phyloP scores from a whole-genome alignment of 2,113 vertebrate genomes.

The Psephotus haematonotus region DNA sequence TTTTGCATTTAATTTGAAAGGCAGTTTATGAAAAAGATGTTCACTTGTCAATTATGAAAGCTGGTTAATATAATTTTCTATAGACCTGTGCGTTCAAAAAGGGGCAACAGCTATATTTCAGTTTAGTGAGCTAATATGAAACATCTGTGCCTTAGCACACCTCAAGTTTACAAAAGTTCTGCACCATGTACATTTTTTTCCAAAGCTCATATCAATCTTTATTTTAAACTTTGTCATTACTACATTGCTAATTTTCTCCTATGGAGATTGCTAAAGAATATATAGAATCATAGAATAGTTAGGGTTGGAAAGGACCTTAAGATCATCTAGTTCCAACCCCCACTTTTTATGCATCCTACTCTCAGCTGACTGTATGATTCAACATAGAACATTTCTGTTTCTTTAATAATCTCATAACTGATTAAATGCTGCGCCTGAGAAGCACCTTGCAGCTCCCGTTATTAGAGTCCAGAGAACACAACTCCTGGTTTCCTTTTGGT shows the following conservation, averaged over 20 bases:
- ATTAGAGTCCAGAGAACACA: background rate
- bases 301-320: background rate
- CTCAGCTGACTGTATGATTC: background rate
- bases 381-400: background rate
- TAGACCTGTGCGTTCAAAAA: background rate
- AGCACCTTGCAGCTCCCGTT: background rate
- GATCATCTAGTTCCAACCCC: background rate
- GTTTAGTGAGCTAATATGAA: background rate
- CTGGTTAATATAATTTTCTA: background rate
- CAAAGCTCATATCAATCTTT: background rate
- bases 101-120: background rate
- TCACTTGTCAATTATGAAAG: background rate
- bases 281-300: background rate
- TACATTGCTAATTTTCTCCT: background rate
- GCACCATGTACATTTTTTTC: background rate
- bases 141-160: background rate
- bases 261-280: background rate
- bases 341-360: background rate
- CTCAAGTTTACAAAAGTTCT: background rate
- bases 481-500: background rate
- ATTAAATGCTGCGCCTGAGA: background rate
- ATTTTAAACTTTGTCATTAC: background rate
- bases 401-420: background rate
- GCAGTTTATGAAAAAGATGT: background rate
- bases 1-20: constrained; percentile 23